Evolutionary conservation across 2,113 vertebrate genomes (phyloP).

Genomic region (Onychorhynchus coronatus): DNA sequence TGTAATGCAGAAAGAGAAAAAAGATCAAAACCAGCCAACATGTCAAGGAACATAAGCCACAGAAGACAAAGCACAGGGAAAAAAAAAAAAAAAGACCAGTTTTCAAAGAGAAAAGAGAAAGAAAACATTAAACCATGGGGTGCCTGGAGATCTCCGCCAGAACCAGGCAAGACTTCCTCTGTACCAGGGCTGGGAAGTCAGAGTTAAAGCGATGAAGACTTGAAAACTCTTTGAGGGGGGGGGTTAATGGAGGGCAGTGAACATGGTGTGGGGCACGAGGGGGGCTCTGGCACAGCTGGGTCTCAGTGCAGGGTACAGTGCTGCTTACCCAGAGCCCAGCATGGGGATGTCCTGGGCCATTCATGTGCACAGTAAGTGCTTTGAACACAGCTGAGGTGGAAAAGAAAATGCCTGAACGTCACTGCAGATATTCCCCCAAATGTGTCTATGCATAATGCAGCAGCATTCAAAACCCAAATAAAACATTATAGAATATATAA

Average conservation of each 20-base stretch:
- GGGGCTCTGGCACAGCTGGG: accelerated
- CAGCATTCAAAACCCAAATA: slow-evolving; percentile 1
- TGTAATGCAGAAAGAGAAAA: slow-evolving; percentile 54
- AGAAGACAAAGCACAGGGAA: slow-evolving; percentile 50
- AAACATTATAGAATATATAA: slow-evolving; percentile 12
- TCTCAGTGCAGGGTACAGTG: accelerated
- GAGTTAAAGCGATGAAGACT: background rate
- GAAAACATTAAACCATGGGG: slow-evolving; percentile 33
- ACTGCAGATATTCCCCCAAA: background rate
- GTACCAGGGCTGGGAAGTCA: background rate
- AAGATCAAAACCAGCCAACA: slow-evolving; percentile 68
- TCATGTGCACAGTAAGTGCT: background rate
- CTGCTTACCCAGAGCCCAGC: background rate
- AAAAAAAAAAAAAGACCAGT: background rate
- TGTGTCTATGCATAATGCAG: background rate
- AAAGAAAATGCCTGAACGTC: background rate
- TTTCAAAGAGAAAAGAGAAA: slow-evolving; percentile 47
- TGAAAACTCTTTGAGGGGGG: background rate
- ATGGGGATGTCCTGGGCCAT: background rate
- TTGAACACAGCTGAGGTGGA: background rate
- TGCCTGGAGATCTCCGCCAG: background rate
- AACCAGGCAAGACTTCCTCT: background rate
- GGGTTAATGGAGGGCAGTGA: background rate
- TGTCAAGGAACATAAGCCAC: slow-evolving; percentile 61
- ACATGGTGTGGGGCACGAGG: accelerated